phyloP scores from a whole-genome alignment of 2,113 vertebrate species.

The Heteronetta atricapilla region DNA sequence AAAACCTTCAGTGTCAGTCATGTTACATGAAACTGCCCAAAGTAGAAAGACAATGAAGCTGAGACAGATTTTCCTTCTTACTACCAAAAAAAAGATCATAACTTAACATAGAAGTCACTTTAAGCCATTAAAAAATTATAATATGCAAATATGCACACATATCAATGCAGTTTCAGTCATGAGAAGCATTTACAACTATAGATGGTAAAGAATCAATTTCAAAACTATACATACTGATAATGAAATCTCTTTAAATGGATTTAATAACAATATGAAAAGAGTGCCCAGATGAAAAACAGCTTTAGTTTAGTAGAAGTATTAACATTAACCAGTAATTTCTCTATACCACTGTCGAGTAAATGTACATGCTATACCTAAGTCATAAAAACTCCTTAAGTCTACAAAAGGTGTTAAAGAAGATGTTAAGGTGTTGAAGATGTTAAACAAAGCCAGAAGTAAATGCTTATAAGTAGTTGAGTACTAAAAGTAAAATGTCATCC shows the following conservation, averaged over 20 bases:
- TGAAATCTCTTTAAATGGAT: neutral
- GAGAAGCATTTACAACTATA: neutral
- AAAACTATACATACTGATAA: neutral
- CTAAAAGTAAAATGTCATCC: neutral
- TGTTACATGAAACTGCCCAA: neutral
- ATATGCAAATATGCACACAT: rapidly evolving
- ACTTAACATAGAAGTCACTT: neutral
- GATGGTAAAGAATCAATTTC: neutral
- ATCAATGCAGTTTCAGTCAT: neutral
- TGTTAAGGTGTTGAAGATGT: neutral
- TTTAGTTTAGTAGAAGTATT: neutral
- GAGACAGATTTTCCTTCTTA: neutral
- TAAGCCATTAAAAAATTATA: neutral
- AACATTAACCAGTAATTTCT: neutral
- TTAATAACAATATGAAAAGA: neutral
- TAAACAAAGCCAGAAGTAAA: neutral
- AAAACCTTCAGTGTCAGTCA: neutral
- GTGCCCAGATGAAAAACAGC: neutral
- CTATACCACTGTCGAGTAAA: neutral
- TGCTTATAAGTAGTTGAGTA: neutral
- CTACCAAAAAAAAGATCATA: neutral
- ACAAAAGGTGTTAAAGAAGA: too few relatives aligned
- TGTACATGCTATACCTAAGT: neutral
- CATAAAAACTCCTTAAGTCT: neutral
- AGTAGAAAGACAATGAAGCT: neutral